These are phyloP conservation scores for zebrafish (Danio rerio) DNA, from an alignment of 2,113 vertebrate genomes.

Conservation along the genomic window DNA sequence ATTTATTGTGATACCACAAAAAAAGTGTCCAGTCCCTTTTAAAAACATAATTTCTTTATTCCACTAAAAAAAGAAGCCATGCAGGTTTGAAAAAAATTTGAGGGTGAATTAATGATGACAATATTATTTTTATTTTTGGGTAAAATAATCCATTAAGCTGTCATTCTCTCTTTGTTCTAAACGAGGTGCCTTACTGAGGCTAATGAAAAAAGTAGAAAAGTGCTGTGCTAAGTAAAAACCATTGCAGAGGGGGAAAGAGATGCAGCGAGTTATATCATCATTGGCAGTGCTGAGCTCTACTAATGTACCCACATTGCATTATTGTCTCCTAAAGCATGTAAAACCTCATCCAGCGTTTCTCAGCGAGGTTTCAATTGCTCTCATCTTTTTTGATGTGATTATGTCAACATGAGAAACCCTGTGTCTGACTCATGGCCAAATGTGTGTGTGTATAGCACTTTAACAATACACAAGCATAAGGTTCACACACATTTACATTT, in stretches of 20 bases:
- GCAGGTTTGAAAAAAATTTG: too few relatives aligned
- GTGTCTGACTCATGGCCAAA: conserved; percentile 11
- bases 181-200: conserved; percentile 59
- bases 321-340: conserved; percentile 24
- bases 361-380: not conserved
- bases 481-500: too few relatives aligned
- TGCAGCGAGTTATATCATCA: conserved; percentile 19
- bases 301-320: conserved; percentile 1
- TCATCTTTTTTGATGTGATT: conserved; percentile 32
- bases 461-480: too few relatives aligned
- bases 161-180: conserved; percentile 59
- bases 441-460: not conserved
- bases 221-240: conserved; percentile 56
- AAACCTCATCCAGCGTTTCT: conserved; percentile 14
- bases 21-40: too few relatives aligned
- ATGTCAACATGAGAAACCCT: conserved; percentile 31
- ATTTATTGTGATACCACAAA: too few relatives aligned
- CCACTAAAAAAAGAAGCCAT: too few relatives aligned
- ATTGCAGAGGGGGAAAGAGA: not conserved
- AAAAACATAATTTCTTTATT: too few relatives aligned
- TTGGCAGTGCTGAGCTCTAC: not conserved
- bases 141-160: conserved; percentile 57
- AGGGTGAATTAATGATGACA: not conserved
- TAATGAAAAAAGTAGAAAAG: conserved; percentile 57
- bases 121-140: conserved; percentile 5